Conservation (phyloP, 2,797 vertebrate genomes). For the Ambastaia sidthimunki region DNA sequence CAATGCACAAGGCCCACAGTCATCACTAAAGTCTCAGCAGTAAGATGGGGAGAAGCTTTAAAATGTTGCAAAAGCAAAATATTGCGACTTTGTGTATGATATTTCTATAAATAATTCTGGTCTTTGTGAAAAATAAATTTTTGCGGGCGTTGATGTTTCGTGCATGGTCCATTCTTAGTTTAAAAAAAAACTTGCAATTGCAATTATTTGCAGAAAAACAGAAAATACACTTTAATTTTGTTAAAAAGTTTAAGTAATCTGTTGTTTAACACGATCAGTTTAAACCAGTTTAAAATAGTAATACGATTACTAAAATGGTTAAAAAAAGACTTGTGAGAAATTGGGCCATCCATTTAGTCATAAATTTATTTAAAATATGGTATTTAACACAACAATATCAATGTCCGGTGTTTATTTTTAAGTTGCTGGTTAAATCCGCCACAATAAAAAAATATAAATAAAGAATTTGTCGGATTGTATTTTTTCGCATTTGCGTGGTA, state of each 20-base stretch:
- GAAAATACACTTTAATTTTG: background rate
- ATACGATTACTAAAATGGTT: background rate
- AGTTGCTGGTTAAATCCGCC: background rate
- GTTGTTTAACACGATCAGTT: background rate
- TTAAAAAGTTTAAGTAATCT: background rate
- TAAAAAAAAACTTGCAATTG: background rate
- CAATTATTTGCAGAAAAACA: background rate
- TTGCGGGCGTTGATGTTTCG: no score
- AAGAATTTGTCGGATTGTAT: background rate
- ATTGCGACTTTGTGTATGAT: background rate
- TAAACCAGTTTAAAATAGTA: background rate
- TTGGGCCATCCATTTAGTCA: background rate
- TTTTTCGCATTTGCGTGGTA: background rate
- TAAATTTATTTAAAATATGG: no score
- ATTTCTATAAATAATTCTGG: constrained; percentile 52
- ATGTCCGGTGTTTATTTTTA: background rate
- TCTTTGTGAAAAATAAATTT: constrained; percentile 72
- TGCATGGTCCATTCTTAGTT: no score
- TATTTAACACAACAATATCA: no score
- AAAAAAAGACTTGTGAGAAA: background rate
- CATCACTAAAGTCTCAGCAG: background rate
- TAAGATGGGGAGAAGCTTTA: background rate
- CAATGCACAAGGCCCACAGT: background rate
- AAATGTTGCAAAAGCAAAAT: background rate
- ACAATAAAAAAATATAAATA: background rate